A percentile compares a stretch with the other conserved stretches of the same genome.
Conservation (phyloP, 2,113 vertebrate genomes). For the Herpetotheres cachinnans region DNA sequence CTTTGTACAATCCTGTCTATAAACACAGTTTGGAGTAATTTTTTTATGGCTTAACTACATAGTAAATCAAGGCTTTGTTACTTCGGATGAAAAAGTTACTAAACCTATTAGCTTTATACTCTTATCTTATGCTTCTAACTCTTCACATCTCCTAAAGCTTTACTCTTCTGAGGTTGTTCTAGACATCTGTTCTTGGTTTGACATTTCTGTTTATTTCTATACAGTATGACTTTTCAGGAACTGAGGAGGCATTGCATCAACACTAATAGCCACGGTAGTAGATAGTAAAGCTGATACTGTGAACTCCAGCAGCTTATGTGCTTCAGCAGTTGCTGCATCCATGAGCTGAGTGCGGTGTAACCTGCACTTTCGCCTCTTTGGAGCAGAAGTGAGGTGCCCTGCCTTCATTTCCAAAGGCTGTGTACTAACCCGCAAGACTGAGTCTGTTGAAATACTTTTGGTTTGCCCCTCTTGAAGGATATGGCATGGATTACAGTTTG, state of each 20-base stretch:
- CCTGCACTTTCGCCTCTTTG: neutral
- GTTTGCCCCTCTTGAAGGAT: neutral
- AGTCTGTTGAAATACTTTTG: neutral
- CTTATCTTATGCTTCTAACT: neutral
- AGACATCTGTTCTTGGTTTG: neutral
- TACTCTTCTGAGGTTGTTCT: neutral
- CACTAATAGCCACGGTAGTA: neutral
- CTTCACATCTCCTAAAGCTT: neutral
- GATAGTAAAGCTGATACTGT: neutral
- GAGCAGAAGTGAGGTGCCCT: neutral
- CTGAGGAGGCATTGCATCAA: neutral
- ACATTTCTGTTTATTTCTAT: neutral
- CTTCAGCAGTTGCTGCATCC: neutral
- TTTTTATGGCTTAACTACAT: neutral
- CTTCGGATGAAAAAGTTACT: neutral
- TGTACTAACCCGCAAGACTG: neutral
- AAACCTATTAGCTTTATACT: neutral
- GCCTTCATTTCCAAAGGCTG: neutral
- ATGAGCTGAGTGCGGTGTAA: neutral
- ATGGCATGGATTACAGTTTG: neutral
- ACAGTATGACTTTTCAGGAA: neutral
- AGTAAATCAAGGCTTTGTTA: neutral
- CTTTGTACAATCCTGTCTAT: neutral
- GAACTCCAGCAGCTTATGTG: neutral
- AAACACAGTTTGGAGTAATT: neutral